A percentile compares a stretch with the other conserved stretches of the same genome.
These are phyloP conservation scores for Araneus ventricosus DNA, from an alignment of 1,140 invertebrate species.

Conservation along the genomic window DNA sequence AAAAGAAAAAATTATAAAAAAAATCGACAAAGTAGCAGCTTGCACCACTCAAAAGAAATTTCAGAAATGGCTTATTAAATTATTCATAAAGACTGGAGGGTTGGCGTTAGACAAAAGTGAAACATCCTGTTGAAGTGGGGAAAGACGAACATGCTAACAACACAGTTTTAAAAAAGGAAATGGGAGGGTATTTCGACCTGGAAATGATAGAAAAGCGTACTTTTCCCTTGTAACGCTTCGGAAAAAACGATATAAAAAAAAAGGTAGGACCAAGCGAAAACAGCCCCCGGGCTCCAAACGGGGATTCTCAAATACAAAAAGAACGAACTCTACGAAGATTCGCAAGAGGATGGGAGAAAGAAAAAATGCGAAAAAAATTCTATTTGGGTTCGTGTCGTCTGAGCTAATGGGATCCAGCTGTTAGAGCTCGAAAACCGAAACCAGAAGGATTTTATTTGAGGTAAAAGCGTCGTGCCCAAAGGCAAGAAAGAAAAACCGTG, in stretches of 20 bases:
- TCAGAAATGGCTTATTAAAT: background rate
- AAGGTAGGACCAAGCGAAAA: background rate
- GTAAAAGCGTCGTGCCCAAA: constrained; percentile 3
- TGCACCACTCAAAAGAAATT: background rate
- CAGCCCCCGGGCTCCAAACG: constrained; percentile 10
- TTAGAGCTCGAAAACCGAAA: constrained; percentile 25
- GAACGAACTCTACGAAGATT: background rate
- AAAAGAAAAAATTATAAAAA: no score
- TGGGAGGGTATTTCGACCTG: background rate
- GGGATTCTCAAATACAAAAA: background rate
- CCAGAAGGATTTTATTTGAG: constrained; percentile 43
- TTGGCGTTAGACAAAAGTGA: constrained; percentile 2
- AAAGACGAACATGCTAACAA: constrained; percentile 4
- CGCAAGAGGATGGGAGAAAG: background rate
- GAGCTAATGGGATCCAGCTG: constrained; percentile 50
- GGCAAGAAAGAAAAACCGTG: constrained; percentile 14
- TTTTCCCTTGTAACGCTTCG: constrained; percentile 25
- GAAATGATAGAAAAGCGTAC: constrained; percentile 32
- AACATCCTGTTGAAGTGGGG: background rate
- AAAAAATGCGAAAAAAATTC: background rate
- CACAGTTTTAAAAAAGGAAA: constrained; percentile 35
- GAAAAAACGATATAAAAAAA: background rate
- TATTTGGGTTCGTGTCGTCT: constrained; percentile 36
- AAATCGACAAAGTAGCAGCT: background rate
- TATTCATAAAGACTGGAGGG: background rate